A percentile compares a stretch with the other conserved stretches of the same genome.
These are phyloP conservation scores for Hylia prasina DNA, from an alignment of 2,113 vertebrate species.

Conservation along the genomic window DNA sequence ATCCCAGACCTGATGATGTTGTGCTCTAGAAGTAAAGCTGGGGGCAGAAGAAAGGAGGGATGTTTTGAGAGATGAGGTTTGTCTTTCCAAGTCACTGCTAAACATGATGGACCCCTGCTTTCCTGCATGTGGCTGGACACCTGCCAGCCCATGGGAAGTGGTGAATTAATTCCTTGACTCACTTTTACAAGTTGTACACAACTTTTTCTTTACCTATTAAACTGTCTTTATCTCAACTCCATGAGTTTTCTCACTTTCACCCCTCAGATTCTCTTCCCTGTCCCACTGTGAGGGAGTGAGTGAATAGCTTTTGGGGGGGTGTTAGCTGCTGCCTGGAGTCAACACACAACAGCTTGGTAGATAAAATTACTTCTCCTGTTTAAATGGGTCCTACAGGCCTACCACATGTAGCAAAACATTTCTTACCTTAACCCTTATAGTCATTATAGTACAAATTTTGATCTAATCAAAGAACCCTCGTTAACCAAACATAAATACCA, in stretches of 20 bases:
- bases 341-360: not conserved
- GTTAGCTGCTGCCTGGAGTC: not conserved
- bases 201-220: not conserved
- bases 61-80: fast-evolving
- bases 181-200: not conserved
- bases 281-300: fast-evolving
- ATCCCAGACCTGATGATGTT: not conserved
- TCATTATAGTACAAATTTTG: not conserved
- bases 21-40: not conserved
- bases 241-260: fast-evolving
- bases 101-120: fast-evolving
- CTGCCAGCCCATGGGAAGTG: not conserved
- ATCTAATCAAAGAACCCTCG: not conserved
- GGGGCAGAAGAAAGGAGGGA: not conserved
- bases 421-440: not conserved
- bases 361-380: not conserved
- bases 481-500: not conserved
- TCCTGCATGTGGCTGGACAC: not conserved
- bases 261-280: not conserved
- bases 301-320: fast-evolving
- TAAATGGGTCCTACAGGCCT: not conserved
- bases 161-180: not conserved
- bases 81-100: not conserved
- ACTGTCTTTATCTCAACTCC: not conserved
- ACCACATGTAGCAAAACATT: not conserved